Conservation (phyloP, 2,888 invertebrate species). For the Aplocera efformata region DNA sequence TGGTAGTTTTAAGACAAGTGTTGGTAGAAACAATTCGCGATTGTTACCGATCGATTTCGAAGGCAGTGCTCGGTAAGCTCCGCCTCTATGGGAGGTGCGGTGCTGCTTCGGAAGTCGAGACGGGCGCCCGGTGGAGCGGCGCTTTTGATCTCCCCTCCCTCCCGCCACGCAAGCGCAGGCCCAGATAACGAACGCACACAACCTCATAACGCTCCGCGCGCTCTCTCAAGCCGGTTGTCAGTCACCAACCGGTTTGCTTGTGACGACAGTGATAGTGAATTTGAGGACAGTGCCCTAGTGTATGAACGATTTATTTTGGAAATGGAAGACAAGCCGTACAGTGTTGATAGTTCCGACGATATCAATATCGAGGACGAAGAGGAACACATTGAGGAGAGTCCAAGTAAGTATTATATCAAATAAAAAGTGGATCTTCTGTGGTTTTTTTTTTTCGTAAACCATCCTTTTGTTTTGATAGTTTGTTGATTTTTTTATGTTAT, state of each 20-base stretch:
- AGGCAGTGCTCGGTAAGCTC: conserved; percentile 71
- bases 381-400: conserved; percentile 67
- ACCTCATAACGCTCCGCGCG: conserved; percentile 74
- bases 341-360: conserved; percentile 77
- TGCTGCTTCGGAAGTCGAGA: conserved; percentile 74
- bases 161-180: conserved; percentile 55
- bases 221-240: conserved; percentile 76
- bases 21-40: conserved; percentile 59
- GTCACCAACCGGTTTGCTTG: conserved; percentile 69
- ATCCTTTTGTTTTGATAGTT: too few species aligned
- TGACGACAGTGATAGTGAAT: conserved; percentile 65
- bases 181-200: conserved; percentile 73
- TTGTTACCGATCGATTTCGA: conserved; percentile 68
- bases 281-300: conserved; percentile 61
- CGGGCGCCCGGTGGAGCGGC: conserved; percentile 68
- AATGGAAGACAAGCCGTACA: conserved; percentile 76
- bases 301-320: conserved; percentile 62
- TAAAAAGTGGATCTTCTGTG: too few species aligned
- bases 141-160: conserved; percentile 67
- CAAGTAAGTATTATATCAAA: conserved; percentile 49
- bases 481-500: too few species aligned
- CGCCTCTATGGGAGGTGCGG: conserved; percentile 72
- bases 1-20: conserved; percentile 33
- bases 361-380: conserved; percentile 74
- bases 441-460: not conserved